Evolutionary conservation across 2,113 vertebrate genomes (phyloP), one percentile per base, ranked within the genome.

Genomic region (Lagopus muta): DNA sequence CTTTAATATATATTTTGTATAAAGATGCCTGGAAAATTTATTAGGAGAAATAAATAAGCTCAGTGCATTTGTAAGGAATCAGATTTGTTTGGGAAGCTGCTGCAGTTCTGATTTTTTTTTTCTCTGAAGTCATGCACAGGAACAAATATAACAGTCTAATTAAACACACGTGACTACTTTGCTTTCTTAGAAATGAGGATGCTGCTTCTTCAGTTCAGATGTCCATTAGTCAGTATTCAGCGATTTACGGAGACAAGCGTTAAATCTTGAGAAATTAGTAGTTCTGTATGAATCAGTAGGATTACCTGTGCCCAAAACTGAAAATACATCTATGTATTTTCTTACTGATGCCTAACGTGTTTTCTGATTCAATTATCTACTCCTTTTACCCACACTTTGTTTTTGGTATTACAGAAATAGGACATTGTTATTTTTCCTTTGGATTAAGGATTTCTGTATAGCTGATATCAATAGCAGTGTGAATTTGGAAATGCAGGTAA

Each of bases 81-180:
- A 73, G 6, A 27, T 50, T 5, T 24, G 5, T 66, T 91, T n/a
- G 55, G 55, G 54, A 76, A 36, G 1, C 17, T 42, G 2, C 42
- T 76, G 19, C 20, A 15, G 5, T 71, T 87, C 48, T 85, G 28
- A 40, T 10, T 87, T 89, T 70, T 36, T 87, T 70, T 14, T 89
- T 82, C 38, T 13, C 6, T 57, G 16, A 75, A 45, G 50, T 82
- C 5, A 34, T 2, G 1, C 40, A 9, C 13, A 62, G 45, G 76
- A 91, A 91, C 13, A 92, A 94, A 62, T 62, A 38, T 64, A 84
- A 79, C 13, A 66, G n/a, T 82, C 62, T 82, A 79, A 47, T 88
- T 82, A 14, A 82, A 67, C 4, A 3, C 38, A 70, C 70, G 38
- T 55, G 6, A 36, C 20, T 85, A 3, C 40, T 58, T 74, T 24